Evolutionary conservation across 2,797 vertebrate genomes (phyloP).

Genomic region (Moxostoma hubbsi): DNA sequence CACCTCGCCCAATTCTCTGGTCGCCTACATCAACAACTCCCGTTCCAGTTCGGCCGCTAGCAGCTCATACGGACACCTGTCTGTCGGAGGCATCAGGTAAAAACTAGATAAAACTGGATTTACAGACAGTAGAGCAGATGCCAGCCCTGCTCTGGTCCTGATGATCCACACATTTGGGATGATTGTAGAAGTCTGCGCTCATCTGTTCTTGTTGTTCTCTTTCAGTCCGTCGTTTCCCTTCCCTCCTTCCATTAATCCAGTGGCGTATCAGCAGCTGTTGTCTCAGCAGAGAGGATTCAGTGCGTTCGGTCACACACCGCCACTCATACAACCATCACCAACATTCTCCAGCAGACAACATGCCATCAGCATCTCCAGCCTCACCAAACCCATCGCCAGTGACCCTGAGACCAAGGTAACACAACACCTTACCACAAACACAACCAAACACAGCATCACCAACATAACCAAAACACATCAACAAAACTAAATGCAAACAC

Average conservation of each 20-base stretch:
- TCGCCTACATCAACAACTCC: constrained; percentile 89
- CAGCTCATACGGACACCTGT: constrained; percentile 87
- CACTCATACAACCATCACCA: constrained; percentile 86
- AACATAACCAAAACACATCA: neutral
- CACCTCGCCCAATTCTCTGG: constrained; percentile 88
- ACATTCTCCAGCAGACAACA: constrained; percentile 82
- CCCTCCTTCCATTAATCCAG: constrained; percentile 87
- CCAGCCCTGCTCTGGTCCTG: too few relatives aligned
- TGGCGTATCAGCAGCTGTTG: constrained; percentile 92
- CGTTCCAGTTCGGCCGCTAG: constrained; percentile 87
- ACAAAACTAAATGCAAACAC: too few relatives aligned
- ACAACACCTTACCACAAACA: neutral
- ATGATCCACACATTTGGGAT: too few relatives aligned
- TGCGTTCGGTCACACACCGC: constrained; percentile 89
- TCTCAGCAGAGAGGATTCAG: constrained; percentile 88
- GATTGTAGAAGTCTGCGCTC: neutral
- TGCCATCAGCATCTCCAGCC: constrained; percentile 74
- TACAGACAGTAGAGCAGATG: too few relatives aligned
- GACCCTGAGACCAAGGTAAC: constrained; percentile 68
- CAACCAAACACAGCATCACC: neutral
- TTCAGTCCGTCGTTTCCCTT: constrained; percentile 91
- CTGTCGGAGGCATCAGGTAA: constrained; percentile 85
- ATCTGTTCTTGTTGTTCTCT: constrained; percentile 40
- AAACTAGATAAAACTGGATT: too few relatives aligned
- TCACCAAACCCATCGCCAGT: constrained; percentile 64